Evolutionary conservation across 2,888 invertebrate species (phyloP), one percentile per base, ranked within the genome.

Genomic region (Abscondita cerata): DNA sequence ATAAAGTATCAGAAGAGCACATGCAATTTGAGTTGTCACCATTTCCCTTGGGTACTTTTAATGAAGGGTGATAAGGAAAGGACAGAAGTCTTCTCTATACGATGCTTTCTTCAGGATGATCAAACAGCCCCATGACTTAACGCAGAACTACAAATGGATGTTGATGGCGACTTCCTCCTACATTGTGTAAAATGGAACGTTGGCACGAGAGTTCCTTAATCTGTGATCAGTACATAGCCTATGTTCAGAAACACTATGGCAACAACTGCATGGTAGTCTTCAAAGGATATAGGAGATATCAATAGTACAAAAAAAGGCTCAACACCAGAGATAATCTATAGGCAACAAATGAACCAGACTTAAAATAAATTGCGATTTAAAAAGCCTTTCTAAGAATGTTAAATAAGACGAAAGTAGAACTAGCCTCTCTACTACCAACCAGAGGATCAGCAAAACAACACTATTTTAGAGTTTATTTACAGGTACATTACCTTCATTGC

Each of bases 61-160:
- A 19, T 36, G 38, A n/a, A n/a, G n/a, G n/a, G n/a, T n/a, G 38
- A 19, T 18, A 36, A 19, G 6, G 38, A 11, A 52, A 52, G 34
- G 8, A 36, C 5, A 52, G 19, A 52, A 40, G 25, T 40, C 52
- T 18, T 38, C 52, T 20, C 36, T 52, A 2, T 52, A 52, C 25
- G 20, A 52, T 20, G 13, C 13, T 40, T 12, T 40, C 12, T 20
- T 2, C 2, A 1, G n/a, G 40, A 19, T 2, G 15, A 25, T 2
- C 1, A 20, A 0, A 11, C 13, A 38, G 8, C n/a, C 25, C 25
- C 15, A n/a, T 1, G 25, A 52, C 11, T 19, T 52, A 1, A 52
- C 12, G n/a, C n/a, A n/a, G n/a, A n/a, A 18, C 41, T n/a, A 40
- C 5, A 1, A 41, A 40, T 52, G 20, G 20, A 40, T 8, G 13